phyloP scores from a whole-genome alignment of 2,797 vertebrate species.

The Poliocrania exsul region DNA sequence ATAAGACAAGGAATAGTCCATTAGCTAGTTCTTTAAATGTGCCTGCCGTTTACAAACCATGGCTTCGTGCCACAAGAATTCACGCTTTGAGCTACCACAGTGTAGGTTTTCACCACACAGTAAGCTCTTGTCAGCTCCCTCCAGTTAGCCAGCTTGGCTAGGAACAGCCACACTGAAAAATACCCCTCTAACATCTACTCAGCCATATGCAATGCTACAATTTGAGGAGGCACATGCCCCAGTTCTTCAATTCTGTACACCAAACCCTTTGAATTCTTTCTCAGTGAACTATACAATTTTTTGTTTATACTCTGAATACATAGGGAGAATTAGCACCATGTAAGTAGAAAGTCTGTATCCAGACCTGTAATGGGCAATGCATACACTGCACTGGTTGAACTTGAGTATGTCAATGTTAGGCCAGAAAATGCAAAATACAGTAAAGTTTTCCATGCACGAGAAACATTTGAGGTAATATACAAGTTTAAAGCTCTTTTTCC shows the following conservation, averaged over 20 bases:
- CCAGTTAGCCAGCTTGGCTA: not conserved
- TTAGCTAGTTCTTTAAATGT: not conserved
- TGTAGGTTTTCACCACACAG: not conserved
- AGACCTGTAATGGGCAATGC: not conserved
- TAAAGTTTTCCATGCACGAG: not conserved
- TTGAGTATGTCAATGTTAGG: not conserved
- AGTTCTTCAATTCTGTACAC: not conserved
- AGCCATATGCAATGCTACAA: not conserved
- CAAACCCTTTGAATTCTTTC: not conserved
- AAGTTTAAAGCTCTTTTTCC: not conserved
- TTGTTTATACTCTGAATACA: not conserved
- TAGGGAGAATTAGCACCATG: fast-evolving
- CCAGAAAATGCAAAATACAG: not conserved
- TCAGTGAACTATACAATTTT: not conserved
- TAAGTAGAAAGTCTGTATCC: not conserved
- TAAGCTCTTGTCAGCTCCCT: not conserved
- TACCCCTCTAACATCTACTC: not conserved
- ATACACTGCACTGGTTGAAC: not conserved
- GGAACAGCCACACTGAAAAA: not conserved
- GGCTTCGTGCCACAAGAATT: not conserved
- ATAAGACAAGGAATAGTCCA: not conserved
- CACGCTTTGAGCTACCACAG: not conserved
- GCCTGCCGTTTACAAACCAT: not conserved
- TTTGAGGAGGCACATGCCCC: not conserved
- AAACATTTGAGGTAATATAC: not conserved